Percentiles rank a stretch among this genome's conserved stretches.
phyloP scores from a whole-genome alignment of 2,888 invertebrate genomes.

The Drosophila vallismaia region DNA sequence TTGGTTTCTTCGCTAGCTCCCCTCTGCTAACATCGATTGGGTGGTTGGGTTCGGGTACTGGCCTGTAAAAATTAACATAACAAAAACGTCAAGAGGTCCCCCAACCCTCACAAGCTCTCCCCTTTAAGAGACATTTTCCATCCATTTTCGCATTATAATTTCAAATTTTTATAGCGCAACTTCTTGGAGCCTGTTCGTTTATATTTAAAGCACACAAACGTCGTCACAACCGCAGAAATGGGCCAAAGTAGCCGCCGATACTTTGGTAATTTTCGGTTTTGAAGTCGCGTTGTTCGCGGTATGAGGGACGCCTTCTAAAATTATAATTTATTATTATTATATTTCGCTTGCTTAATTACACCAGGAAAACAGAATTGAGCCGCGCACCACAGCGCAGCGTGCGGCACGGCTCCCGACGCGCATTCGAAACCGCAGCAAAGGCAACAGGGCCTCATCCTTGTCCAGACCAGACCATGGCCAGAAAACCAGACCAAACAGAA shows the following conservation, averaged over 20 bases:
- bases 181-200: constrained; percentile 80
- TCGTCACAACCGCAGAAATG: constrained; percentile 59
- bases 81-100: constrained; percentile 25
- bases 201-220: constrained; percentile 82
- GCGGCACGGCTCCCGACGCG: constrained; percentile 18
- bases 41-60: background rate
- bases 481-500: constrained; percentile 21
- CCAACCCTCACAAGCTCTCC: too few relatives aligned
- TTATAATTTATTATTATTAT: constrained; percentile 85
- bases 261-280: constrained; percentile 4
- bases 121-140: constrained; percentile 30
- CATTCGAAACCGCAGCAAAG: constrained; percentile 30
- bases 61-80: constrained; percentile 74
- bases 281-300: constrained; percentile 9
- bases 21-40: constrained; percentile 50
- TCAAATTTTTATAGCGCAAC: constrained; percentile 65
- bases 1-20: background rate
- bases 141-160: constrained; percentile 63
- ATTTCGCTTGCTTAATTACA: constrained; percentile 84
- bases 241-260: constrained; percentile 15
- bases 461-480: constrained; percentile 35
- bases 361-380: constrained; percentile 81
- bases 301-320: constrained; percentile 80
- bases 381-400: constrained; percentile 27
- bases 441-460: constrained; percentile 45